These are phyloP conservation scores for Dendropsophus ebraccatus DNA, from an alignment of 2,113 vertebrate genomes.

Conservation along the genomic window DNA sequence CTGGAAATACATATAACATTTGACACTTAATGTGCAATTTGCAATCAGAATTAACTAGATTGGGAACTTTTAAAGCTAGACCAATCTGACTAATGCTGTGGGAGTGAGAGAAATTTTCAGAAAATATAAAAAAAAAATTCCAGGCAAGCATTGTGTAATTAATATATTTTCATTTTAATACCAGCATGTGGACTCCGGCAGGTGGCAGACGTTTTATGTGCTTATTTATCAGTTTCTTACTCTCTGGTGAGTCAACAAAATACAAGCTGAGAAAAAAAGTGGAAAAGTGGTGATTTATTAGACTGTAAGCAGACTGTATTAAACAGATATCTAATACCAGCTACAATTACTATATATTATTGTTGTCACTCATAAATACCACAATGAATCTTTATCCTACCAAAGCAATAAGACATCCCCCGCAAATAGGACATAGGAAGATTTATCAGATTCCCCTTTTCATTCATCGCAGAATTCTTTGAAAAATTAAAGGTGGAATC, in stretches of 20 bases:
- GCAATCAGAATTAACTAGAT: neutral
- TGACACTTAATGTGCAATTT: neutral
- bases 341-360: conserved; percentile 12
- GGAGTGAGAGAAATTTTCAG: neutral
- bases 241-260: conserved; percentile 30
- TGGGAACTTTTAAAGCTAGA: neutral
- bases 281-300: neutral
- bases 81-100: neutral
- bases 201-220: conserved; percentile 24
- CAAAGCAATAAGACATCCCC: no score
- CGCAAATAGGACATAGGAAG: no score
- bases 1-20: neutral
- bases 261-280: conserved; percentile 6
- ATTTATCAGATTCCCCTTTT: no score
- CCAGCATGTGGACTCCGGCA: conserved; percentile 37
- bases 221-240: conserved; percentile 39
- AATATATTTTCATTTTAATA: conserved; percentile 24
- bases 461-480: no score
- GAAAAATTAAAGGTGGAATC: no score
- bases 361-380: neutral
- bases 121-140: neutral
- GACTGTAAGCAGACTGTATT: conserved; percentile 4
- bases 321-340: neutral
- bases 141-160: neutral
- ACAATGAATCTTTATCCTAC: neutral